These are phyloP conservation scores for Epinotia demarniana DNA, from an alignment of 2,888 invertebrate genomes.

Conservation along the genomic window DNA sequence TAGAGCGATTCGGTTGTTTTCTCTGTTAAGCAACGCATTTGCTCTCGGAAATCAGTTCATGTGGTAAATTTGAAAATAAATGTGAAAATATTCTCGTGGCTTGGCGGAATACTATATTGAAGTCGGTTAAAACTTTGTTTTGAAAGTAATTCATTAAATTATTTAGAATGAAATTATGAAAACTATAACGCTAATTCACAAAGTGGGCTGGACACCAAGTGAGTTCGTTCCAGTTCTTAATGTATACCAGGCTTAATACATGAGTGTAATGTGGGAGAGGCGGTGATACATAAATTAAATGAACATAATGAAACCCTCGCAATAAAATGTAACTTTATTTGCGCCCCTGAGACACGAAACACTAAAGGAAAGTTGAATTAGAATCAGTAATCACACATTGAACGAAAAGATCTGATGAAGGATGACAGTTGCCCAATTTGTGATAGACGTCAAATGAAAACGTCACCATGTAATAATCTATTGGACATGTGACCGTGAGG, in stretches of 20 bases:
- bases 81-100: too few relatives aligned
- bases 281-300: slow-evolving; percentile 11
- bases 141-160: too few relatives aligned
- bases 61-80: too few relatives aligned
- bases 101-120: too few relatives aligned
- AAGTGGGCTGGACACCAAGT: too few relatives aligned
- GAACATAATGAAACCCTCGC: neutral
- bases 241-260: neutral
- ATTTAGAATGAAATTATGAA: too few relatives aligned
- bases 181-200: too few relatives aligned
- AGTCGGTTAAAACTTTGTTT: too few relatives aligned
- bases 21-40: too few relatives aligned
- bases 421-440: slow-evolving; percentile 10
- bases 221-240: too few relatives aligned
- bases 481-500: neutral
- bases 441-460: neutral
- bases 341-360: slow-evolving; percentile 19
- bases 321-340: slow-evolving; percentile 9
- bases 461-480: slow-evolving; percentile 1
- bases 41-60: too few relatives aligned
- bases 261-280: slow-evolving; percentile 12
- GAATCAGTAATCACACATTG: neutral
- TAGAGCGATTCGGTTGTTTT: too few relatives aligned
- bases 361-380: slow-evolving; percentile 21
- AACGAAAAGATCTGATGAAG: slow-evolving; percentile 4